These are phyloP conservation scores for Matsumurasca onukii DNA, from an alignment of 1,140 invertebrate species.

Conservation along the genomic window DNA sequence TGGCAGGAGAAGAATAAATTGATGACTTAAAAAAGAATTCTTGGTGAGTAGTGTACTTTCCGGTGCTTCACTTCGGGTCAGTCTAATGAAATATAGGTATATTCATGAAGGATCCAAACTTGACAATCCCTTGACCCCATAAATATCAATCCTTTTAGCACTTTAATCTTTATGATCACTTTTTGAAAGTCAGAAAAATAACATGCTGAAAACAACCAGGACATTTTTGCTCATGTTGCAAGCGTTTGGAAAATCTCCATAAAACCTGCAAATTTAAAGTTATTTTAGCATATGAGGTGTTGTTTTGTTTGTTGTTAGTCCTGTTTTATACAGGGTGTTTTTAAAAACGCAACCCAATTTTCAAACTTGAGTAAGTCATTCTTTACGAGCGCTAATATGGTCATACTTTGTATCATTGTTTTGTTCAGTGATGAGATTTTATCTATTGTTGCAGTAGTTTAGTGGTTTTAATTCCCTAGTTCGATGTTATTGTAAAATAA, in stretches of 20 bases:
- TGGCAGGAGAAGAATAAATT: too few relatives aligned
- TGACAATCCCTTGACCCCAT: too few relatives aligned
- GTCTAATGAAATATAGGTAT: too few relatives aligned
- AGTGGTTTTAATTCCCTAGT: too few relatives aligned
- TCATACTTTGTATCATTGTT: not conserved
- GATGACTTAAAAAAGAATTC: too few relatives aligned
- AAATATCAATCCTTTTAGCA: too few relatives aligned
- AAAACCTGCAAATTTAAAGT: not conserved
- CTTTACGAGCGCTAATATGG: not conserved
- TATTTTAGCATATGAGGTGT: not conserved
- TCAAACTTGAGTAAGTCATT: too few relatives aligned
- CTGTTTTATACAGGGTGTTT: not conserved
- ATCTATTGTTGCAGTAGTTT: not conserved
- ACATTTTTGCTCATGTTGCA: not conserved
- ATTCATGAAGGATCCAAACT: too few relatives aligned
- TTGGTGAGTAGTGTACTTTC: too few relatives aligned
- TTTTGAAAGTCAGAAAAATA: not conserved
- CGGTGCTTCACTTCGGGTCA: too few relatives aligned
- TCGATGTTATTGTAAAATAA: too few relatives aligned
- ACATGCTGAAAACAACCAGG: not conserved
- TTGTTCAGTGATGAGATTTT: not conserved
- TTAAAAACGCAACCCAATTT: not conserved
- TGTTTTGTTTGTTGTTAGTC: not conserved
- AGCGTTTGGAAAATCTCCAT: not conserved
- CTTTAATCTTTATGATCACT: too few relatives aligned